These are phyloP conservation scores for Drosophila aldrichi DNA, from an alignment of 2,888 invertebrate species.

Conservation along the genomic window DNA sequence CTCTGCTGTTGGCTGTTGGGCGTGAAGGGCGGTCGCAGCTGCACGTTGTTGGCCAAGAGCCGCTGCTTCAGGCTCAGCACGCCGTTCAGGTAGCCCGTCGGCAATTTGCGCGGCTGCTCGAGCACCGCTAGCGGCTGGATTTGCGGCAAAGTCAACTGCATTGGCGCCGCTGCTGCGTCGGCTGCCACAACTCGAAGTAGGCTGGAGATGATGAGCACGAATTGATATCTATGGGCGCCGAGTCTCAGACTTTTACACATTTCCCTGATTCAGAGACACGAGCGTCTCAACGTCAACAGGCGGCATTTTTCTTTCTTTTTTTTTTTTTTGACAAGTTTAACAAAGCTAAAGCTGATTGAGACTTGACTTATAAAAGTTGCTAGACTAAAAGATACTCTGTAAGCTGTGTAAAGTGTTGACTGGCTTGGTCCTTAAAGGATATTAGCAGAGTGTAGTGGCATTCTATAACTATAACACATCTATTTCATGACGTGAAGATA, in stretches of 20 bases:
- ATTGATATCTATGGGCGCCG: conserved; percentile 19
- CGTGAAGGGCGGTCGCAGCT: neutral
- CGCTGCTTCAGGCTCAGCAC: conserved; percentile 60
- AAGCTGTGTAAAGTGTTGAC: no score
- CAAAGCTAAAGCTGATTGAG: neutral
- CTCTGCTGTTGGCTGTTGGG: neutral
- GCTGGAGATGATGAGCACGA: conserved; percentile 23
- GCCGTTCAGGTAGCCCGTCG: conserved; percentile 63
- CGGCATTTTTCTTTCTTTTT: conserved; percentile 34
- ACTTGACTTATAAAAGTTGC: neutral
- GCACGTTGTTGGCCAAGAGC: conserved; percentile 41
- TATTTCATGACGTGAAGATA: neutral
- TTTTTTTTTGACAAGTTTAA: conserved; percentile 34
- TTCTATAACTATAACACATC: no score
- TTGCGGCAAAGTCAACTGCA: neutral
- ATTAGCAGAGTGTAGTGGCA: no score
- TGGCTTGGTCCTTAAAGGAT: no score
- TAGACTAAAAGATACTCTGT: neutral
- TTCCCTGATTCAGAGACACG: conserved; percentile 43
- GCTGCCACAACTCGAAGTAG: conserved; percentile 12
- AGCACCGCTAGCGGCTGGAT: neutral
- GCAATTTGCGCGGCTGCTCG: conserved; percentile 14
- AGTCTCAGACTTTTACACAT: conserved; percentile 43
- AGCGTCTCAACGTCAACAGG: conserved; percentile 9
- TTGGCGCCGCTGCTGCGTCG: conserved; percentile 5